Base-by-base conservation (phyloP, 1,140 invertebrate genomes). In the Doryteuthis pealeii region DNA sequence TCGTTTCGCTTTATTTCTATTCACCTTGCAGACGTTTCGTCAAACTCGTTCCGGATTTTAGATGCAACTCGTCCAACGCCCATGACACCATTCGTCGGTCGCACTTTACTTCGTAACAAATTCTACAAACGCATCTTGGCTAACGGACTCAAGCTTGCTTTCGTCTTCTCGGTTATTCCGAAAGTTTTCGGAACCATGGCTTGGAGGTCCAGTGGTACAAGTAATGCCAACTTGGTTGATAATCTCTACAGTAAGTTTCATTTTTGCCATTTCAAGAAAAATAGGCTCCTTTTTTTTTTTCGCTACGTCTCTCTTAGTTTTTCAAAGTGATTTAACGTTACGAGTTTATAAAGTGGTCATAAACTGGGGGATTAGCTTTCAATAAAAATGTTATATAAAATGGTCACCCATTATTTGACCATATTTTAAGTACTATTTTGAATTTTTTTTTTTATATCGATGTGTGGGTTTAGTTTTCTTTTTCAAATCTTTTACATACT, bases 181-280 rank as follows among this genome's bases (percentile, higher is more conserved):
- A 67, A n/a, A 66, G 10, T 66, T 71, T 70, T 33, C 30, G 68
- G 69, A 54, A 75, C 31, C 28, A 90, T 92, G 90, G 90, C 91
- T 76, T 90, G 95, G 92, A 89, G 94, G 83, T 96, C 94, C 78
- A 92, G 94, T 85, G 95, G 94, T 73, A 91, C 90, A 83, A 92
- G 90, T 79, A 96, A 97, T 90, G 88, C 90, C n/a, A 94, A 97
- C 80, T 89, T 98, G 80, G 90, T 98, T 49, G 90, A 92, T 72
- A 93, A 96, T 87, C 88, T 97, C 68, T 91, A 91, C 90, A 90
- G 95, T 96, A 91, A 89, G 88, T 87, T 78, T 75, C 71, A 58
- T 70, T 43, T 72, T 43, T 31, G 43, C 14, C 71, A 22, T 12
- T n/a, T 30, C 10, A 31, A 66, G 45, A 58, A 72, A 40, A 28